phyloP scores from a whole-genome alignment of 2,888 invertebrate species.

The Amiota communis region DNA sequence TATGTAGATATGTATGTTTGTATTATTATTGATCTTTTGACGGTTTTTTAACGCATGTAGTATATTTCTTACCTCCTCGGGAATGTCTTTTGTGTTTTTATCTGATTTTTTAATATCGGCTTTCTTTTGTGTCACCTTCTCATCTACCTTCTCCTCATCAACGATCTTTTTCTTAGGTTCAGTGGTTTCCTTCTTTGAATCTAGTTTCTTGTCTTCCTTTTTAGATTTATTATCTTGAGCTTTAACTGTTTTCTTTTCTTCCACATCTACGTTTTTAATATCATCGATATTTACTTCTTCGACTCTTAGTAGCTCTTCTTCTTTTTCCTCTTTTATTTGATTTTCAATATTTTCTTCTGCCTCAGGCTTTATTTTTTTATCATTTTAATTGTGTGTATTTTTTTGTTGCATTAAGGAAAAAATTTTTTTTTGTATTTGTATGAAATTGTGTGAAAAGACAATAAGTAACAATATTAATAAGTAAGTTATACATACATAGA shows the following conservation, averaged over 20 bases:
- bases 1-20: no score
- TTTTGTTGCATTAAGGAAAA: no score
- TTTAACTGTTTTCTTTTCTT: constrained; percentile 47
- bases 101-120: constrained; percentile 36
- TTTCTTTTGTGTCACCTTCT: constrained; percentile 33
- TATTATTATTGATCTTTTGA: no score
- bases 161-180: constrained; percentile 57
- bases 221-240: constrained; percentile 57
- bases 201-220: constrained; percentile 34
- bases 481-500: no score
- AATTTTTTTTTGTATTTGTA: no score
- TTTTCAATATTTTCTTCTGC: constrained; percentile 49
- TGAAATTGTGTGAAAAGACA: no score
- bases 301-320: constrained; percentile 49
- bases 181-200: constrained; percentile 32
- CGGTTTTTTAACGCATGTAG: neutral
- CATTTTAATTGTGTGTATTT: neutral
- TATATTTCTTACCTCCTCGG: constrained; percentile 40
- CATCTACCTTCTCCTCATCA: constrained; percentile 5
- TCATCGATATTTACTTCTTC: constrained; percentile 42
- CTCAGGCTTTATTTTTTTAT: constrained; percentile 36
- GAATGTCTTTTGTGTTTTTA: constrained; percentile 23
- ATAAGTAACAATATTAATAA: no score
- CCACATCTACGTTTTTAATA: constrained; percentile 36
- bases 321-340: constrained; percentile 37